Evolutionary conservation across 2,888 invertebrate genomes (phyloP), one percentile per base, ranked within the genome.

Genomic region (Spisula subtruncata): DNA sequence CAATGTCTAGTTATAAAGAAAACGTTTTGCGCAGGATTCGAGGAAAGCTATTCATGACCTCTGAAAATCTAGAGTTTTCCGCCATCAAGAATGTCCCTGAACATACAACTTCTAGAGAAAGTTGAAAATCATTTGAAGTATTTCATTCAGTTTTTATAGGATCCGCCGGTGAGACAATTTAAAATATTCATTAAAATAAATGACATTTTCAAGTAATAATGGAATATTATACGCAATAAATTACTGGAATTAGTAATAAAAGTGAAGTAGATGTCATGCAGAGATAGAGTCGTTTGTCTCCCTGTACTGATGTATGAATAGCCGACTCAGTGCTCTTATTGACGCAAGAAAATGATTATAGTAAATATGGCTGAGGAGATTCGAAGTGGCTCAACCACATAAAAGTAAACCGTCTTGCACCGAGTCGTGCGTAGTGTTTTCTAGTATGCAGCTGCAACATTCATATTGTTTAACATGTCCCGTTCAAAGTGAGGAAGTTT

Each of bases 141-240:
- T 75, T 75, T 75, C 75, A 75, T 75, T 75, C 35, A 32, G 25
- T 75, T 75, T 75, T 75, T 25, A 4, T 35, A 32, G 75, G 12
- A 16, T 32, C 35, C 75, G 75, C 75, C 75, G 8, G 75, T 75
- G 75, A 75, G 25, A 25, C 75, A 75, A 75, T 75, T 75, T 75
- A 75, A 75, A 75, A 75, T 32, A 35, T 75, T 75, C 75, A 75
- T 75, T 75, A 75, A 75, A 75, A 75, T 75, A 75, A 75, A 75
- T 35, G 75, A 75, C 35, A 75, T 75, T 75, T 66, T 32, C 1
- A 32, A 75, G 35, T 75, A 32, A 75, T 32, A 75, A 75, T 35
- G 75, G 75, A 75, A 75, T 75, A 32, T 75, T 75, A 75, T 75
- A 75, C 75, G 75, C 35, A 75, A 75, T 75, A 75, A 75, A 75